Base-by-base conservation (phyloP, 2,797 vertebrate genomes). In the Acanthurus lineatus region DNA sequence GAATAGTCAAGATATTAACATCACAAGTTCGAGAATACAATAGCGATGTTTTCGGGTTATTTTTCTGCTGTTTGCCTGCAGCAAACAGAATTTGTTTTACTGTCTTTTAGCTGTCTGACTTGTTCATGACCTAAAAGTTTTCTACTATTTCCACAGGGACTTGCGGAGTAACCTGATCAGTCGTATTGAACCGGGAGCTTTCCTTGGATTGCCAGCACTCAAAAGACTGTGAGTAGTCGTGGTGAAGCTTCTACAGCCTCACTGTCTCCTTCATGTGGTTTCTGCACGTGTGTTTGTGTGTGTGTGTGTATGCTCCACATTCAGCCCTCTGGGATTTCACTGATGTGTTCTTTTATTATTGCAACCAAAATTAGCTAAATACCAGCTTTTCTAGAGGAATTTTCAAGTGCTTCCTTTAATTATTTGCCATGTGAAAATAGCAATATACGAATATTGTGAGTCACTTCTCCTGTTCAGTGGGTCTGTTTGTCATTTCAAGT, bases 111-210 rank as follows among this genome's bases (percentile, higher is more conserved):
- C 61, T 64, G 49, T 76, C 68, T 74, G 40, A 67, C 54, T 51
- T 35, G 6, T 17, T 76, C 45, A 22, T 59, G 2, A 75, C 48
- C 49, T 72, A 8, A 80, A 49, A 49, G n/a, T 51, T 42, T 45
- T 32, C 58, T 19, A 44, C 45, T 32, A 20, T 17, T 45, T 22
- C 35, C 61, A 73, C 94, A 99, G 98, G 88, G 98, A 99, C 87
- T 95, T 99, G 74, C 96, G 96, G 90, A 99, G 97, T 91, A 99
- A 99, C 94, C 88, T 96, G 71, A 98, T 99, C 90, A 97, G 95
- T 87, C 95, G 88, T 40, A 97, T 99, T 80, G 97, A 98, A 88
- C 96, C 97, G 2, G 98, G 97, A 81, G 97, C 98, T 75, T 99
- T 99, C 90, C 93, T 96, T 70, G 97, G 97, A 61, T 95, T 99